These are phyloP conservation scores for Entelurus aequoreus DNA, from an alignment of 2,113 vertebrate genomes.

Conservation along the genomic window DNA sequence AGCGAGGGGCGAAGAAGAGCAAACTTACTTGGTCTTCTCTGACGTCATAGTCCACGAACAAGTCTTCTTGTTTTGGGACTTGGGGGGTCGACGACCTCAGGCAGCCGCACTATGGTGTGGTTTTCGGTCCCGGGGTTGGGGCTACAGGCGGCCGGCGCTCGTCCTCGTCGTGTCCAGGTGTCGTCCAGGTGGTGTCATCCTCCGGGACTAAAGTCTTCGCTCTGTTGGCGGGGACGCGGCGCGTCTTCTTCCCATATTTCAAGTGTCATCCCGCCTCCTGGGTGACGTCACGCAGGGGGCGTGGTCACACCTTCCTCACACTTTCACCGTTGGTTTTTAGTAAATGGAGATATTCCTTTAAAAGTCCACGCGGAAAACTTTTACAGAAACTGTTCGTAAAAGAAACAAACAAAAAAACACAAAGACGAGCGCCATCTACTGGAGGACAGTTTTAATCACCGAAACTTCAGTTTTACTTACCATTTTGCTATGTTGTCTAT, in stretches of 20 bases:
- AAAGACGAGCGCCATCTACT: too few species aligned
- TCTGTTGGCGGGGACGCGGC: conserved; percentile 13
- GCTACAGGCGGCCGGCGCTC: conserved; percentile 14
- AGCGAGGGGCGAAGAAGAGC: conserved; percentile 3
- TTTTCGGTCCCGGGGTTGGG: not conserved
- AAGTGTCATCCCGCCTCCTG: conserved; percentile 71
- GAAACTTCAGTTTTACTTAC: too few species aligned
- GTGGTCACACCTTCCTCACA: not conserved
- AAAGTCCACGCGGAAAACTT: too few species aligned
- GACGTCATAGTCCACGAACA: conserved; percentile 55
- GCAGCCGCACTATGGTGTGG: not conserved
- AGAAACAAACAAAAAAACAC: too few species aligned
- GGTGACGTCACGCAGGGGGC: conserved; percentile 48
- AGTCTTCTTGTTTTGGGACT: not conserved
- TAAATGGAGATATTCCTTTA: too few species aligned
- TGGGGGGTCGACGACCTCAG: too few species aligned
- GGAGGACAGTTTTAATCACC: too few species aligned
- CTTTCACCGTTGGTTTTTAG: not conserved
- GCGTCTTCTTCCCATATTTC: conserved; percentile 70
- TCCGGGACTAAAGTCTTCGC: not conserved
- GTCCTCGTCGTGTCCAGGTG: not conserved
- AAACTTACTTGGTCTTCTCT: conserved; percentile 74
- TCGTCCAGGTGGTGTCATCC: conserved; percentile 14
- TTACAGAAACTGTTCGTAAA: too few species aligned
- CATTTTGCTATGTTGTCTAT: too few species aligned